These are phyloP conservation scores for Heterochromis multidens DNA, from an alignment of 2,113 vertebrate genomes.

Conservation along the genomic window DNA sequence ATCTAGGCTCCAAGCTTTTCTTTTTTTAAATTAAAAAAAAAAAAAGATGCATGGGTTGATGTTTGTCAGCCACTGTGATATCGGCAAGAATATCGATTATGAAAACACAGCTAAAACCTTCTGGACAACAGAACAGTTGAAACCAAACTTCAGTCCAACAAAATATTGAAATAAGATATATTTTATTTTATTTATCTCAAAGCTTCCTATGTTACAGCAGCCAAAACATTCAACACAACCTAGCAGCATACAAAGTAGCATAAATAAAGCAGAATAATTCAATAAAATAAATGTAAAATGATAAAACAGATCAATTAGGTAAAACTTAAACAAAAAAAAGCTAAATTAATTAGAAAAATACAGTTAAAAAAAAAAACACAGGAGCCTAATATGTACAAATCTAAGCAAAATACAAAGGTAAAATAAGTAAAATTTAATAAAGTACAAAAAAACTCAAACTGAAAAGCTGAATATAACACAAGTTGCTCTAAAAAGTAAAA, in stretches of 20 bases:
- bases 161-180: too few relatives aligned
- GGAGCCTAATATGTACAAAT: neutral
- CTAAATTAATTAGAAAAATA: neutral
- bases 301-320: neutral
- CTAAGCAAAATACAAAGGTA: neutral
- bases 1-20: too few relatives aligned
- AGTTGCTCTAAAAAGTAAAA: neutral
- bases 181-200: too few relatives aligned
- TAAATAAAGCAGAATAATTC: too few relatives aligned
- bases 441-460: neutral
- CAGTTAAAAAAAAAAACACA: neutral
- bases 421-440: neutral
- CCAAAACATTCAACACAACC: too few relatives aligned
- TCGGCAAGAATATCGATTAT: neutral
- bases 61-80: neutral
- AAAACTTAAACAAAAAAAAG: neutral
- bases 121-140: neutral
- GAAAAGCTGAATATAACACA: accelerated
- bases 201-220: too few relatives aligned
- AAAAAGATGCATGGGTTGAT: neutral
- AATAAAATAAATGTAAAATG: too few relatives aligned
- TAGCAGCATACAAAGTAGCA: too few relatives aligned
- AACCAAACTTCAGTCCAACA: neutral
- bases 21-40: neutral
- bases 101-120: neutral